These are phyloP conservation scores for Pyrocephalus nanus DNA, from an alignment of 2,797 vertebrate species.

Conservation along the genomic window DNA sequence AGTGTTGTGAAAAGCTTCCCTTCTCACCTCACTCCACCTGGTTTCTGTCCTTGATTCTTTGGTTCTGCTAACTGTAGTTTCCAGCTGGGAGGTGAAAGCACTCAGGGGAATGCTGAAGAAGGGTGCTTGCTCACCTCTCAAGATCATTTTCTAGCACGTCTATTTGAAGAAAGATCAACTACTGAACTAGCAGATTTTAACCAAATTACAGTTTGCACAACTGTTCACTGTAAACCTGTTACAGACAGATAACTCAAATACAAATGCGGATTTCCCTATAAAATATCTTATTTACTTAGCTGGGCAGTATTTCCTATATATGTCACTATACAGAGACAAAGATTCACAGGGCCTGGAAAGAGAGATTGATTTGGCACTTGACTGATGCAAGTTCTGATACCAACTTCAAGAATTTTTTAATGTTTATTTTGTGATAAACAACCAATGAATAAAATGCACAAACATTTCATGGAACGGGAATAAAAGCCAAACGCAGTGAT, in stretches of 20 bases:
- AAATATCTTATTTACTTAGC: background rate
- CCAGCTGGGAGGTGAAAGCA: background rate
- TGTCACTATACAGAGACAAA: background rate
- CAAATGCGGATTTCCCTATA: background rate
- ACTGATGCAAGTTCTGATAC: background rate
- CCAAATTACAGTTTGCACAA: background rate
- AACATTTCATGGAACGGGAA: background rate
- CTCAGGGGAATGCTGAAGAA: fast-evolving
- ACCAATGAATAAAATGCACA: background rate
- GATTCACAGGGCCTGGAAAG: background rate
- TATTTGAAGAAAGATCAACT: background rate
- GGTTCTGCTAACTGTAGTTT: background rate
- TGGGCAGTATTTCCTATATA: background rate
- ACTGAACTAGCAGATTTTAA: background rate
- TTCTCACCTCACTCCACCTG: background rate
- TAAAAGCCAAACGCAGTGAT: background rate
- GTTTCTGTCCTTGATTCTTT: background rate
- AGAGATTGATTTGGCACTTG: background rate
- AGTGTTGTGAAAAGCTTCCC: background rate
- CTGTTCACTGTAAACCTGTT: background rate
- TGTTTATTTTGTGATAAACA: background rate
- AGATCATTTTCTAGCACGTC: background rate
- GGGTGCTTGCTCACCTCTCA: background rate
- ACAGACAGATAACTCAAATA: background rate
- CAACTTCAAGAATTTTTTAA: background rate